Base-by-base conservation (phyloP, 2,888 invertebrate species). In the Ichneumoninae sp. region DNA sequence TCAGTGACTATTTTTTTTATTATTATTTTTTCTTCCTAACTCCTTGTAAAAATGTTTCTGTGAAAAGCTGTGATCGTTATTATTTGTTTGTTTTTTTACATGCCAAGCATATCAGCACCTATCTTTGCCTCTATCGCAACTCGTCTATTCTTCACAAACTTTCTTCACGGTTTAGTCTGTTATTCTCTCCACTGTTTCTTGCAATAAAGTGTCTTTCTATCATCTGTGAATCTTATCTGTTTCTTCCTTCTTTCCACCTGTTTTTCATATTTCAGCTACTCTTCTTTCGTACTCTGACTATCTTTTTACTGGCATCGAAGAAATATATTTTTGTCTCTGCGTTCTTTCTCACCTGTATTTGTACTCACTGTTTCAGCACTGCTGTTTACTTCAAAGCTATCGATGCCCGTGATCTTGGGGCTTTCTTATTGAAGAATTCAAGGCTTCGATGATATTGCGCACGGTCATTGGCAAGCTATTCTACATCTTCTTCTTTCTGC, bases 41-140 rank as follows among this genome's bases (percentile, higher is more conserved):
- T 30, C 22, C 36, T 22, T 81, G 57, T 22, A 10, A 84, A 74
- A 80, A 74, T 84, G 69, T 84, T 75, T 78, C 75, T 81, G 54
- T 80, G 52, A 79, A 80, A 78, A 79, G 79, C 81, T 84, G 81
- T 84, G 84, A 84, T 84, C 71, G 50, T 77, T 77, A 75, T 71
- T 77, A 84, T 50, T 62, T 60, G 30, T 78, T 78, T 79, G 44
- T 47, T 60, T 75, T 82, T 82, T 74, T 54, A 52, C 70, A 44
- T 70, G n/a, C 13, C 40, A 70, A 75, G 44, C 74, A 62, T 81
- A 75, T 52, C 68, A 75, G 66, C 78, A 75, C 57, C 36, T 72
- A 44, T 52, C 50, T 76, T 47, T 80, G 30, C 13, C 50, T 36
- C 44, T 68, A 50, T 77, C 33, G 36, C 77, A 60, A 50, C 52